These are phyloP conservation scores for Poeciliopsis turrubarensis DNA, from an alignment of 2,113 vertebrate genomes.

Conservation along the genomic window DNA sequence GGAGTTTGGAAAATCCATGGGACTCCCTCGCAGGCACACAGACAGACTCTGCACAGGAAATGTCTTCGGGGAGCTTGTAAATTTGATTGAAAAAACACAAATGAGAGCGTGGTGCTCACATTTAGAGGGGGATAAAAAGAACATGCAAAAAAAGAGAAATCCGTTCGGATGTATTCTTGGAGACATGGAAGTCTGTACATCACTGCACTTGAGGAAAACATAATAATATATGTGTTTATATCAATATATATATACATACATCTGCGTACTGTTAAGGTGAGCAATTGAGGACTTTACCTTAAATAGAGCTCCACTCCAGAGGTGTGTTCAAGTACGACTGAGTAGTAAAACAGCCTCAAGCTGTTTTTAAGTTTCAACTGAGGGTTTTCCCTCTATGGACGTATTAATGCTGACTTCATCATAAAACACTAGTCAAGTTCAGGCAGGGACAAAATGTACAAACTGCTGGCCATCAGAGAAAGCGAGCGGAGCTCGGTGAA, in stretches of 20 bases:
- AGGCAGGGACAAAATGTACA: conserved; percentile 20
- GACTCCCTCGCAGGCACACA: conserved; percentile 39
- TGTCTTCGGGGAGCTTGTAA: conserved; percentile 36
- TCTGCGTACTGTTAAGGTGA: neutral
- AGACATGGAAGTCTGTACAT: neutral
- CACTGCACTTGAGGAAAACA: neutral
- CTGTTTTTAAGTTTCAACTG: neutral
- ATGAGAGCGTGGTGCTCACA: neutral
- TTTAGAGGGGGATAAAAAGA: neutral
- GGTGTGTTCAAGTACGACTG: neutral
- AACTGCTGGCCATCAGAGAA: conserved; percentile 13
- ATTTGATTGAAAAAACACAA: conserved; percentile 15
- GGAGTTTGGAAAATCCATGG: conserved; percentile 59
- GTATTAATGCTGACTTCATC: conserved; percentile 28
- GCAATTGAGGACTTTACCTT: neutral
- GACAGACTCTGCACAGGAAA: conserved; percentile 32
- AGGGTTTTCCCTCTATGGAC: conserved; percentile 9
- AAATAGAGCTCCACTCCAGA: conserved; percentile 1
- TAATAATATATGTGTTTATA: neutral
- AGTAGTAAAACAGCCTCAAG: neutral
- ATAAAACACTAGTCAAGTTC: conserved; percentile 1
- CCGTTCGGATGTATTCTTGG: neutral
- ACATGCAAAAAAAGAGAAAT: neutral
- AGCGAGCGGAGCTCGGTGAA: conserved; percentile 1
- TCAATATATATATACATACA: neutral